Percentiles rank a stretch among this genome's conserved stretches.
These are phyloP conservation scores for Nettapus auritus DNA, from an alignment of 2,113 vertebrate genomes.

Conservation along the genomic window DNA sequence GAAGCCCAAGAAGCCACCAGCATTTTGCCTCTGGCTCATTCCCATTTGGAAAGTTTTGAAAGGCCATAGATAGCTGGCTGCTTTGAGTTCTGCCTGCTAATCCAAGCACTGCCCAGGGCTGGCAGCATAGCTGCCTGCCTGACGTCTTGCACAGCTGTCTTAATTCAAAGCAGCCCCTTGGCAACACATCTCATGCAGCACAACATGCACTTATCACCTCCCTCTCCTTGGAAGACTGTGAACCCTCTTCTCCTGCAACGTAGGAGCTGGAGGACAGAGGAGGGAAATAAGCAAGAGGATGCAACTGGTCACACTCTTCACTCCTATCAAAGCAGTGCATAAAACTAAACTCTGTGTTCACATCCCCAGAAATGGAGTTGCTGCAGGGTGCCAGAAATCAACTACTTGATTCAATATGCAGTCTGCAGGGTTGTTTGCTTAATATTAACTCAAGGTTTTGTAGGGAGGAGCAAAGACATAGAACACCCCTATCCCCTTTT, in stretches of 20 bases:
- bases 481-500: not conserved
- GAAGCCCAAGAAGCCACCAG: conserved; percentile 29
- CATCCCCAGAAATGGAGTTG: not conserved
- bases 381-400: not conserved
- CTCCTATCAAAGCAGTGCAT: not conserved
- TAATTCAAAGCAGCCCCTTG: not conserved
- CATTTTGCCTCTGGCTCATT: conserved; percentile 28
- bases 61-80: not conserved
- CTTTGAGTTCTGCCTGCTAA: not conserved
- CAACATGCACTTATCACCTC: not conserved
- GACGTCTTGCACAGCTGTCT: not conserved
- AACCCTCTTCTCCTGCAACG: not conserved
- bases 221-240: not conserved
- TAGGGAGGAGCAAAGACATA: not conserved
- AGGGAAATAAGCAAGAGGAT: not conserved
- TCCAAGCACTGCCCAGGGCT: not conserved
- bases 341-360: not conserved
- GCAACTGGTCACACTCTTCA: not conserved
- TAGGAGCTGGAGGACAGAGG: not conserved
- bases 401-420: fast-evolving
- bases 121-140: not conserved
- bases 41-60: conserved; percentile 1
- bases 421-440: not conserved
- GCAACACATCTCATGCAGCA: not conserved
- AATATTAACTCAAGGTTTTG: not conserved